phyloP scores from a whole-genome alignment of 2,888 invertebrate species.

The Pyralis farinalis region DNA sequence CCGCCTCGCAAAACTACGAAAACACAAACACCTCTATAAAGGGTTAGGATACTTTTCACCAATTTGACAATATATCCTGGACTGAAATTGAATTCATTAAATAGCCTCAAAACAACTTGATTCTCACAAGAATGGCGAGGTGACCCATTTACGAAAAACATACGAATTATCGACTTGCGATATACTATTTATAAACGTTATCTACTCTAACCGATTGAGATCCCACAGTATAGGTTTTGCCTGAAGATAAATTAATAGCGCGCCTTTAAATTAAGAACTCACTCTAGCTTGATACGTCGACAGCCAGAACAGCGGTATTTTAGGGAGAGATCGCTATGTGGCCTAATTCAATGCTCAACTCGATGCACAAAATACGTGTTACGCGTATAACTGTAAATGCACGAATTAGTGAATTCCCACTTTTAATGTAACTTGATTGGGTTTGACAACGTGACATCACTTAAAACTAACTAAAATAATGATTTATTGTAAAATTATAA shows the following conservation, averaged over 20 bases:
- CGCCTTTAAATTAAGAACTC: conserved; percentile 59
- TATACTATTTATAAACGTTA: conserved; percentile 57
- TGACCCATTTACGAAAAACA: conserved; percentile 80
- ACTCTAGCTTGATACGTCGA: conserved; percentile 79
- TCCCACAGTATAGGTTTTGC: conserved; percentile 27
- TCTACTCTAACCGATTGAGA: conserved; percentile 41
- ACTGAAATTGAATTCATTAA: not conserved
- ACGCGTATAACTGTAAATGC: conserved; percentile 79
- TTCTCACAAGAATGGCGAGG: conserved; percentile 75
- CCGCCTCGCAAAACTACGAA: conserved; percentile 63
- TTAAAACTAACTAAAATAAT: conserved; percentile 26
- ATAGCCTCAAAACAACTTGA: conserved; percentile 56
- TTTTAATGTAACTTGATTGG: conserved; percentile 20
- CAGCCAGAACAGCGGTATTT: conserved; percentile 81
- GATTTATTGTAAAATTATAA: conserved; percentile 49
- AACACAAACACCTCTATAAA: conserved; percentile 39
- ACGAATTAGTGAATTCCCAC: conserved; percentile 57
- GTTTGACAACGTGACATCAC: conserved; percentile 19
- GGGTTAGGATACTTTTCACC: conserved; percentile 1
- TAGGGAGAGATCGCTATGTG: conserved; percentile 83
- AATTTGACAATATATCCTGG: not conserved
- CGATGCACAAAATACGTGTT: conserved; percentile 81
- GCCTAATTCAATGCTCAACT: conserved; percentile 81
- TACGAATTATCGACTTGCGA: conserved; percentile 71
- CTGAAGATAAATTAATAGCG: conserved; percentile 27